Conservation (phyloP, 2,888 invertebrate genomes). For the Escarpia spicata region DNA sequence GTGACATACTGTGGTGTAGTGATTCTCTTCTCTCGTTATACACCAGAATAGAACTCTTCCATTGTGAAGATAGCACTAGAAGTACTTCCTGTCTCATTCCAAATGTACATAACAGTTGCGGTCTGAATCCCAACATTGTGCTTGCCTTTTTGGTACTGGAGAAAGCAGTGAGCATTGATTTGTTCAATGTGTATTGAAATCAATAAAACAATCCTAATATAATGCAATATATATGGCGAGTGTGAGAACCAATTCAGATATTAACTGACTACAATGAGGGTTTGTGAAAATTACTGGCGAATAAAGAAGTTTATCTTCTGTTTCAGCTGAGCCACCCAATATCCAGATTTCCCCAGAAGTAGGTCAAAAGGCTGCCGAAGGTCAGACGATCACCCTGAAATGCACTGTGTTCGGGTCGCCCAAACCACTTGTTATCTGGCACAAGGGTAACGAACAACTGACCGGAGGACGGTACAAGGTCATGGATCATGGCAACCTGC, state of each 20-base stretch:
- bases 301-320: neutral
- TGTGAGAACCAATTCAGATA: neutral
- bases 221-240: too few relatives aligned
- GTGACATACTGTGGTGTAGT: too few relatives aligned
- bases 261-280: neutral
- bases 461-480: slow-evolving; percentile 45
- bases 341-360: slow-evolving; percentile 81
- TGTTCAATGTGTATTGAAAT: too few relatives aligned
- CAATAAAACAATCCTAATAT: neutral
- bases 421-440: slow-evolving; percentile 91
- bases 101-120: neutral
- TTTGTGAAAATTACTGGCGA: neutral
- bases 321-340: slow-evolving; percentile 84
- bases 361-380: slow-evolving; percentile 56
- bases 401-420: slow-evolving; percentile 97
- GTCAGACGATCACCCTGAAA: slow-evolving; percentile 54
- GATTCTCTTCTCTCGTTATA: neutral
- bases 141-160: too few relatives aligned
- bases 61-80: too few relatives aligned
- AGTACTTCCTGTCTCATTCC: too few relatives aligned
- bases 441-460: slow-evolving; percentile 44
- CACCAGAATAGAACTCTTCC: neutral
- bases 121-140: too few relatives aligned
- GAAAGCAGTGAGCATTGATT: too few relatives aligned
- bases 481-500: slow-evolving; percentile 37